These are phyloP conservation scores for Clarias macrocephalus DNA, from an alignment of 2,113 vertebrate genomes.

Conservation along the genomic window DNA sequence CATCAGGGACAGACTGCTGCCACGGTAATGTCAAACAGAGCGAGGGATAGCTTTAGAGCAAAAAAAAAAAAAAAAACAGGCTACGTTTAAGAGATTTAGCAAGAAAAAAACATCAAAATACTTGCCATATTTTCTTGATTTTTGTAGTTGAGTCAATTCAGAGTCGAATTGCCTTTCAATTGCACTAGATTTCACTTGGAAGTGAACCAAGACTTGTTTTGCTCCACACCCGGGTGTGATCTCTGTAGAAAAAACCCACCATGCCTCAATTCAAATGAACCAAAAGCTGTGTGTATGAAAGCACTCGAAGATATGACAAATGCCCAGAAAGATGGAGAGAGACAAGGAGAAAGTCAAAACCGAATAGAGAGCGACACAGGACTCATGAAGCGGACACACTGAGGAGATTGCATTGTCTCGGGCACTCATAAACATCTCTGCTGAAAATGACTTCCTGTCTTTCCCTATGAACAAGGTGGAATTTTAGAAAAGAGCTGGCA, in stretches of 20 bases:
- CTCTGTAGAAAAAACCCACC: neutral
- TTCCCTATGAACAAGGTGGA: conserved; percentile 7
- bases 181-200: neutral
- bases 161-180: neutral
- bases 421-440: neutral
- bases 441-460: neutral
- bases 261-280: neutral
- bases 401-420: neutral
- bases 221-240: neutral
- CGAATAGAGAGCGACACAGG: neutral
- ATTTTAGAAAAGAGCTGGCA: neutral
- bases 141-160: neutral
- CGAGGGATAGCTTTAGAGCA: neutral
- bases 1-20: conserved; percentile 34
- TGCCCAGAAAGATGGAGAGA: neutral
- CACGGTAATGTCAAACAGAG: conserved; percentile 6
- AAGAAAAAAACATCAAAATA: neutral
- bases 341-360: neutral
- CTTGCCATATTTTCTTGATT: neutral
- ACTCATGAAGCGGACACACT: neutral
- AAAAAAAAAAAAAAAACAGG: neutral
- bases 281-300: neutral
- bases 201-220: neutral
- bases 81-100: neutral
- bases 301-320: neutral